phyloP scores from a whole-genome alignment of 2,888 invertebrate species.

The Eutolmus rufibarbis region DNA sequence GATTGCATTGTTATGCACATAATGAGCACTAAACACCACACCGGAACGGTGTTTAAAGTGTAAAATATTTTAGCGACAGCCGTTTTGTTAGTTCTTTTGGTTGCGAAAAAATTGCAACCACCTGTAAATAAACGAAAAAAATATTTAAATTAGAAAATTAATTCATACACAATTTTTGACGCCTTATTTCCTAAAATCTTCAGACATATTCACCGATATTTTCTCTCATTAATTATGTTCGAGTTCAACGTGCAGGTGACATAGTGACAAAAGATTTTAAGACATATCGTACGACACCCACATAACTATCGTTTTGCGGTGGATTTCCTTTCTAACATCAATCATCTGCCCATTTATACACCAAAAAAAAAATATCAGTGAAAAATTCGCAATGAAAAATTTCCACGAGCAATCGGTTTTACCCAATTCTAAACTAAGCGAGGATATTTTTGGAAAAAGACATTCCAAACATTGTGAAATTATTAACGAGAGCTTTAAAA shows the following conservation, averaged over 20 bases:
- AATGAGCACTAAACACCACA: constrained; percentile 47
- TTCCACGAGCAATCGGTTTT: not conserved
- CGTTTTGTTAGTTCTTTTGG: constrained; percentile 55
- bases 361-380: not conserved
- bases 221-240: not conserved
- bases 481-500: not conserved
- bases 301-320: not conserved
- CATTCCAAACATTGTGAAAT: not conserved
- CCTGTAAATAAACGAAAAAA: constrained; percentile 48
- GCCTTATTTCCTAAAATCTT: not conserved
- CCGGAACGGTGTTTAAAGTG: constrained; percentile 39
- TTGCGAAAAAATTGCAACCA: constrained; percentile 55
- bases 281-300: not conserved
- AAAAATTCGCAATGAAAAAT: not conserved
- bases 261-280: not conserved
- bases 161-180: not conserved
- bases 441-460: not conserved
- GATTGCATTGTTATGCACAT: constrained; percentile 45
- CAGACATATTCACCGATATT: not conserved
- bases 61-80: constrained; percentile 49
- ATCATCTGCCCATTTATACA: constrained; percentile 5
- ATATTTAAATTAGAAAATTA: not conserved
- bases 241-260: not conserved
- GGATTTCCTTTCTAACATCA: not conserved
- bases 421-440: not conserved